Evolutionary conservation across 1,140 invertebrate genomes (phyloP), one percentile per base, ranked within the genome.

Genomic region (Armadillidium nasatum): DNA sequence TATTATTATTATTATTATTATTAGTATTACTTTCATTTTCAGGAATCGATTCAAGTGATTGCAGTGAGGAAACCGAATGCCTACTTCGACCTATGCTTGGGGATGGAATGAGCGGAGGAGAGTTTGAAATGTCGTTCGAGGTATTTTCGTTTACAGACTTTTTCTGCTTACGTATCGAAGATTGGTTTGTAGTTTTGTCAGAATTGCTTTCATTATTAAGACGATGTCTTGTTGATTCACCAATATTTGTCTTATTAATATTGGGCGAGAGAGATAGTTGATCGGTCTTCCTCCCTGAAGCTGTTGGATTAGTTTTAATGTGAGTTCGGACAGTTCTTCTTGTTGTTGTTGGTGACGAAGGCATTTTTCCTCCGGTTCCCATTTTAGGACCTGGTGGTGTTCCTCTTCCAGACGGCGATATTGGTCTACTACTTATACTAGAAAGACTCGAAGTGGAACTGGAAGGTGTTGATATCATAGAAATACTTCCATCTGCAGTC

Each of bases 41-140:
- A 44, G 79, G 79, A 45, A 80, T 80, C 6, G 79, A 80, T 50
- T 80, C 79, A 21, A 80, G 75, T 45, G 79, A 80, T 68, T 80
- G 79, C 76, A 80, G 71, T 10, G 79, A 80, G 10, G 77, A 76
- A 45, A 78, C 73, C 21, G 79, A 80, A 74, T 80, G 79, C 15
- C 79, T 74, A 44, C 74, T 46, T 60, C 77, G 78, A 7, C 75
- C 76, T 21, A 23, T 43, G 33, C 10, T 23, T 10, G 69, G 69
- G 7, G 69, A 43, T 15, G 69, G 69, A 23, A 10, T 23, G 21
- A 10, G 69, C 6, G n/a, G 69, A 71, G 22, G 44, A 19, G 50
- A 60, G 19, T 60, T 60, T 13, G 50, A 15, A 19, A 7, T 60
- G 7, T 19, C 19, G 1, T 19, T 60, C 19, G 50, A 60, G 11